Evolutionary conservation across 1,140 invertebrate genomes (phyloP).

Genomic region (Caerostris darwini): DNA sequence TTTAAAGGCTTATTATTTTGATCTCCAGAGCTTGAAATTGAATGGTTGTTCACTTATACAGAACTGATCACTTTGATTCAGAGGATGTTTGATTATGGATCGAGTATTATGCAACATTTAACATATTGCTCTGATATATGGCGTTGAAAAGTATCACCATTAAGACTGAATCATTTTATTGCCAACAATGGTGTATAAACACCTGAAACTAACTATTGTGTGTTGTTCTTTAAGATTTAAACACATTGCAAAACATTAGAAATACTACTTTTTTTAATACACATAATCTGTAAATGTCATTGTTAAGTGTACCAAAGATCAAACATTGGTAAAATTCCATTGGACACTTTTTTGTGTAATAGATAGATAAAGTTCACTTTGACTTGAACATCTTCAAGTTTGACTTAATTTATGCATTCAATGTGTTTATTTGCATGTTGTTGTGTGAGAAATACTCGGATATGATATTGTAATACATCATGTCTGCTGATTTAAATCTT

Average conservation of each 20-base stretch:
- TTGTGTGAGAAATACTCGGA: not conserved
- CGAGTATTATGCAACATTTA: not conserved
- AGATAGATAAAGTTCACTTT: not conserved
- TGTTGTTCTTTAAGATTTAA: not conserved
- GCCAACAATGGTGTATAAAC: not conserved
- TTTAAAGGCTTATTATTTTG: not conserved
- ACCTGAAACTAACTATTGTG: not conserved
- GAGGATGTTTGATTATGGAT: not conserved
- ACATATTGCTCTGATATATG: not conserved
- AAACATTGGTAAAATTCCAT: not conserved
- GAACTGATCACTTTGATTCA: not conserved
- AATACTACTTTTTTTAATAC: not conserved
- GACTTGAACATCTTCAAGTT: not conserved
- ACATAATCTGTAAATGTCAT: not conserved
- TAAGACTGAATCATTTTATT: not conserved
- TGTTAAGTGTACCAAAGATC: slow-evolving; percentile 15
- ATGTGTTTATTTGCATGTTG: not conserved
- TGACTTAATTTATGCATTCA: not conserved
- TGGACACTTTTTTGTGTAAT: not conserved
- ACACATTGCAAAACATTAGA: not conserved
- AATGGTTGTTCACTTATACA: not conserved
- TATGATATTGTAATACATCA: not conserved
- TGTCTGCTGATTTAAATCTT: not conserved
- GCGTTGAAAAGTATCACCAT: not conserved
- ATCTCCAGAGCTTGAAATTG: not conserved